phyloP scores from a whole-genome alignment of 2,888 invertebrate genomes.

The Latrodectus elegans region DNA sequence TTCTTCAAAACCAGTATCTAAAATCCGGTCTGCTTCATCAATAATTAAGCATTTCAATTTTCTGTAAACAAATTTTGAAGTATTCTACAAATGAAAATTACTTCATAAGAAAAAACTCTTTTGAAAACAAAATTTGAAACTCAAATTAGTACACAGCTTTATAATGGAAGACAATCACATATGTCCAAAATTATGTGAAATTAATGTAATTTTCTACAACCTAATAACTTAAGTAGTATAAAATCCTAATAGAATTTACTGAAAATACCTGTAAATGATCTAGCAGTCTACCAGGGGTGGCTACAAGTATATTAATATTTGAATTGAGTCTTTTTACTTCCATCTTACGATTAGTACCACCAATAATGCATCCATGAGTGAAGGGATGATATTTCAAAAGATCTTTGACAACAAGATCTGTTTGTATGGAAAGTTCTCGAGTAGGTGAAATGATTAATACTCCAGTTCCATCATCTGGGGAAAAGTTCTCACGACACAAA shows the following conservation, averaged over 20 bases:
- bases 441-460: constrained; percentile 96
- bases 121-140: neutral
- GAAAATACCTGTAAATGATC: constrained; percentile 84
- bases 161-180: too few relatives aligned
- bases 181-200: too few relatives aligned
- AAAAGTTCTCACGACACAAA: constrained; percentile 90
- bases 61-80: constrained; percentile 92
- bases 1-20: constrained; percentile 98
- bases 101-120: neutral
- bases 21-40: constrained; percentile 97
- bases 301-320: constrained; percentile 93
- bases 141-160: too few relatives aligned
- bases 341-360: constrained; percentile 91
- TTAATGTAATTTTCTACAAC: too few relatives aligned
- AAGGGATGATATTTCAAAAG: constrained; percentile 90
- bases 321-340: constrained; percentile 93
- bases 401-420: constrained; percentile 95
- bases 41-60: constrained; percentile 95
- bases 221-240: too few relatives aligned
- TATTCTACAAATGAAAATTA: constrained; percentile 81
- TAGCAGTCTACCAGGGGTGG: constrained; percentile 94
- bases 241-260: too few relatives aligned
- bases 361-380: constrained; percentile 96
- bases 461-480: constrained; percentile 95
- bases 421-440: constrained; percentile 97